Evolutionary conservation across 2,797 vertebrate genomes (phyloP).

Genomic region (Tarsius wallacei): DNA sequence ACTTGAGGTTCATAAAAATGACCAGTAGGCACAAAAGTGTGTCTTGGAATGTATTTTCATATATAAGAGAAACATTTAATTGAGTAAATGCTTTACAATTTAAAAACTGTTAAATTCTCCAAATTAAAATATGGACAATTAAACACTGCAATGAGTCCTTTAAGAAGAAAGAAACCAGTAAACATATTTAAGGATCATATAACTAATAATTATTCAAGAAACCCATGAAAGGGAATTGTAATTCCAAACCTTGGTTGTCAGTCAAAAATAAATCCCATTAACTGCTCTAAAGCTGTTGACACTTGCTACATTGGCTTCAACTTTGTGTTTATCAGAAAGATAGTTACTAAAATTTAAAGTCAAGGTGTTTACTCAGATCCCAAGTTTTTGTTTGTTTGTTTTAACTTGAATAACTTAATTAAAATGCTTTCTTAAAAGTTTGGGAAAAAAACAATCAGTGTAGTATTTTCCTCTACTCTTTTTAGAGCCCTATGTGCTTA

Average conservation of each 20-base stretch:
- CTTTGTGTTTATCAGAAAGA: neutral
- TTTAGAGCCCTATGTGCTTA: neutral
- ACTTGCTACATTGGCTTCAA: neutral
- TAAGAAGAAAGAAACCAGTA: conserved; percentile 13
- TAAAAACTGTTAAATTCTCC: conserved; percentile 16
- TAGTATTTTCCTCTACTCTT: neutral
- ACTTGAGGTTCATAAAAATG: neutral
- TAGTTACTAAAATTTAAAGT: conserved; percentile 25
- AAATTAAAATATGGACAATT: conserved; percentile 33
- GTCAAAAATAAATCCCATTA: neutral
- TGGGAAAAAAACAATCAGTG: neutral
- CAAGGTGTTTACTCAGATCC: neutral
- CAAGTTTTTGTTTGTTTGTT: neutral
- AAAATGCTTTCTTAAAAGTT: neutral
- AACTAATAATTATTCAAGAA: neutral
- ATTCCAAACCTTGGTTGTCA: neutral
- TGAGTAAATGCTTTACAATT: neutral
- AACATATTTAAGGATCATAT: conserved; percentile 34
- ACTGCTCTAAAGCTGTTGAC: neutral
- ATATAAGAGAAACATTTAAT: conserved; percentile 16
- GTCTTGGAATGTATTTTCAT: conserved; percentile 2
- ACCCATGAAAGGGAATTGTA: neutral
- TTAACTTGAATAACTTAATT: neutral
- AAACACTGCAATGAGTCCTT: neutral
- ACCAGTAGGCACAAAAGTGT: neutral